phyloP scores from a whole-genome alignment of 2,113 vertebrate species.

The Labeo catla region DNA sequence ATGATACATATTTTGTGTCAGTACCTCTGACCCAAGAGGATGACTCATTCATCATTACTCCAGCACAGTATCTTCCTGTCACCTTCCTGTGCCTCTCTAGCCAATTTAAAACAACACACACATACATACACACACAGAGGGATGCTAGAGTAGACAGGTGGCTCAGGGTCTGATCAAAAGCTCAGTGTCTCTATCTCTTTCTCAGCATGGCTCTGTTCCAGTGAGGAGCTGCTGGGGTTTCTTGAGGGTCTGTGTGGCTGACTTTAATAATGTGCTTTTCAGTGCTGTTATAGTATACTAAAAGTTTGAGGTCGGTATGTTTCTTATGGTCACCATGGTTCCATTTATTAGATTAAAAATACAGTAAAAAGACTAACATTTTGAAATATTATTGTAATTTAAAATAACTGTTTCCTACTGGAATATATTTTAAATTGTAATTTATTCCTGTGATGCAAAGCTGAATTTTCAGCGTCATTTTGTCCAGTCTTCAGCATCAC shows the following conservation, averaged over 20 bases:
- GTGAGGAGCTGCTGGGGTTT: not conserved
- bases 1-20: not conserved
- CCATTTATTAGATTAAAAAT: not conserved
- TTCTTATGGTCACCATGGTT: not conserved
- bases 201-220: not conserved
- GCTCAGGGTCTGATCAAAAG: not conserved
- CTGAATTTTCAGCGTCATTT: not conserved
- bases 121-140: not conserved
- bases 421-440: too few species aligned
- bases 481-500: not conserved
- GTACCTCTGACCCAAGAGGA: not conserved
- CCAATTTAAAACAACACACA: slow-evolving; percentile 5
- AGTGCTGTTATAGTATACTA: not conserved
- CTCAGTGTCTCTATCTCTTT: not conserved
- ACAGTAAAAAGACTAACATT: not conserved
- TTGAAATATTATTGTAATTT: not conserved
- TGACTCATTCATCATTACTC: slow-evolving; percentile 22
- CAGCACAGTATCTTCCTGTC: slow-evolving; percentile 4
- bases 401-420: too few species aligned
- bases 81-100: slow-evolving; percentile 3
- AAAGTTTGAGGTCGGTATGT: not conserved
- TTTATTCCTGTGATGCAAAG: not conserved
- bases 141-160: not conserved
- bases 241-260: not conserved
- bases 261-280: not conserved